Conservation (phyloP, 2,113 vertebrate genomes). For the Scatophagus argus region DNA sequence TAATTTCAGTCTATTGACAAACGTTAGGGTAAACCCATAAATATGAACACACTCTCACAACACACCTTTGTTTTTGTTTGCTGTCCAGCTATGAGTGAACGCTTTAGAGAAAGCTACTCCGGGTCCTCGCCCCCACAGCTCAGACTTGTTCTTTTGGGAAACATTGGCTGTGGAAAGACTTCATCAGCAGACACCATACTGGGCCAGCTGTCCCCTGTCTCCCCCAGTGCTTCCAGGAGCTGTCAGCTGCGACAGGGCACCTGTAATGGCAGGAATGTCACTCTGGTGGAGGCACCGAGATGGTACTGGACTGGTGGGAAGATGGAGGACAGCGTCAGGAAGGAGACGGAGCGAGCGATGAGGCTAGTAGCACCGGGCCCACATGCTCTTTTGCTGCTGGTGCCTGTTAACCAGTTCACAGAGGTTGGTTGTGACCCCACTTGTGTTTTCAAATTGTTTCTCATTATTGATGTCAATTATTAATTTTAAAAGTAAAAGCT, state of each 20-base stretch:
- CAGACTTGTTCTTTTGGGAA: slow-evolving; percentile 81
- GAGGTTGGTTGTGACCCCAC: slow-evolving; percentile 62
- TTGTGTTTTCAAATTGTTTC: not conserved
- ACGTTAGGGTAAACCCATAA: not conserved
- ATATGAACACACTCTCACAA: not conserved
- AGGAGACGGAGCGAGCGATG: slow-evolving; percentile 74
- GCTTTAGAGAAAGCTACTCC: not conserved
- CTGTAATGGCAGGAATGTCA: slow-evolving; percentile 68
- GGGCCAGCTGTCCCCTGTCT: slow-evolving; percentile 37
- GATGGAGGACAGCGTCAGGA: slow-evolving; percentile 70
- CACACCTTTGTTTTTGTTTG: not conserved
- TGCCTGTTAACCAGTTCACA: slow-evolving; percentile 84
- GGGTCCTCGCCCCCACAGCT: slow-evolving; percentile 53
- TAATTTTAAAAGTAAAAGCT: not conserved
- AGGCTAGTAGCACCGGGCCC: slow-evolving; percentile 68
- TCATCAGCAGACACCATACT: slow-evolving; percentile 81
- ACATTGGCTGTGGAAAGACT: slow-evolving; percentile 84
- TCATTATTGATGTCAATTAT: not conserved
- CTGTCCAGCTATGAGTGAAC: slow-evolving; percentile 66
- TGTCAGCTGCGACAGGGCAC: slow-evolving; percentile 66
- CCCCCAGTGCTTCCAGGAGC: slow-evolving; percentile 38
- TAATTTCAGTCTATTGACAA: not conserved
- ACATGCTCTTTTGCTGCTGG: slow-evolving; percentile 80
- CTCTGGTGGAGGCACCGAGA: slow-evolving; percentile 81
- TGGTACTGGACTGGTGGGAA: slow-evolving; percentile 82